These are phyloP conservation scores for Bombus soroeensis DNA, from an alignment of 1,140 invertebrate genomes.

Conservation along the genomic window DNA sequence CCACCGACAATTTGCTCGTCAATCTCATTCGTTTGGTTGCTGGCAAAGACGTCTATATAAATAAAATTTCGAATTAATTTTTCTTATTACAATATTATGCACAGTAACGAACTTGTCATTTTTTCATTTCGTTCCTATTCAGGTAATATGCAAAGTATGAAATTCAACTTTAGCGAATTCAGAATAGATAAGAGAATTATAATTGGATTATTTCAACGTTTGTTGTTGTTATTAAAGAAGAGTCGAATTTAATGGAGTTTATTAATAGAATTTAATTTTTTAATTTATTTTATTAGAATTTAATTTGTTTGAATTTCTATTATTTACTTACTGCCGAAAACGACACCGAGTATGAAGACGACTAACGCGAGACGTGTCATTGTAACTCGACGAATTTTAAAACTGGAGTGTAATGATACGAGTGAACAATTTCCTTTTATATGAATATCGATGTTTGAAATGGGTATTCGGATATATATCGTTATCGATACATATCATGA, in stretches of 20 bases:
- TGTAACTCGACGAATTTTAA: neutral
- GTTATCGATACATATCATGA: neutral
- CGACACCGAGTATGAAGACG: neutral
- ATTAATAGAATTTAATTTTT: neutral
- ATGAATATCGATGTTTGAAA: neutral
- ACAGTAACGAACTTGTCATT: neutral
- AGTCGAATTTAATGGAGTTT: neutral
- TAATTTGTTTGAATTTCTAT: neutral
- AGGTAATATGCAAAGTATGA: neutral
- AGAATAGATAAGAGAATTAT: neutral
- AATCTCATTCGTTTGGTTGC: neutral
- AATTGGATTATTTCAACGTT: neutral
- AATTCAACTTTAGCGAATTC: neutral
- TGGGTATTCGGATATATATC: neutral
- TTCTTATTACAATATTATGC: neutral
- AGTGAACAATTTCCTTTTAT: neutral
- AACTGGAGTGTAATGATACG: neutral
- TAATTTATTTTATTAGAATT: neutral
- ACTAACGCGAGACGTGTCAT: neutral
- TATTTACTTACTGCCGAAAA: neutral
- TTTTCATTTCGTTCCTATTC: neutral
- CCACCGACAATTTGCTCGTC: constrained; percentile 24
- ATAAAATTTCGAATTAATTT: neutral
- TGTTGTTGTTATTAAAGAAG: too few relatives aligned
- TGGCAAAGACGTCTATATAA: neutral